phyloP scores from a whole-genome alignment of 2,113 vertebrate genomes.

The Hyaena hyaena region DNA sequence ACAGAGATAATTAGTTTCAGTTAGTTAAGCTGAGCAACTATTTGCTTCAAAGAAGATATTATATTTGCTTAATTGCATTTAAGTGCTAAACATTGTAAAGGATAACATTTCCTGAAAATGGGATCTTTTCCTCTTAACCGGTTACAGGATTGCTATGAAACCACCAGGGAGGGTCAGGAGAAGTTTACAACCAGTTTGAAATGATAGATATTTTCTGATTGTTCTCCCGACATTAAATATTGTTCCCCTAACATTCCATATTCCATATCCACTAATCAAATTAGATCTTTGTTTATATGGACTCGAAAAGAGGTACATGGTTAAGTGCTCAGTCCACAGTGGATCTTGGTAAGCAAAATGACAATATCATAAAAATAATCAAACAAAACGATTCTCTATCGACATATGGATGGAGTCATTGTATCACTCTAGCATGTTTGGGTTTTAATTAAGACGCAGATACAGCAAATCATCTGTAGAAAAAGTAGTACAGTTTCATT shows the following conservation, averaged over 20 bases:
- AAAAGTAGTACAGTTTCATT: constrained; percentile 50
- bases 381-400: constrained; percentile 45
- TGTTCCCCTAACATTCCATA: constrained; percentile 44
- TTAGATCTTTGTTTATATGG: constrained; percentile 54
- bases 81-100: constrained; percentile 80
- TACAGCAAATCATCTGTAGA: constrained; percentile 48
- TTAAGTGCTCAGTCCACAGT: not conserved
- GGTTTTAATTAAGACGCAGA: constrained; percentile 66
- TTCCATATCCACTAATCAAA: constrained; percentile 31
- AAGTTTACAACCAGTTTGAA: constrained; percentile 72
- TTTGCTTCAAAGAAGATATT: constrained; percentile 83
- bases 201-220: constrained; percentile 54
- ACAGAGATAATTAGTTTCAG: constrained; percentile 81
- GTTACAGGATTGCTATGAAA: constrained; percentile 40
- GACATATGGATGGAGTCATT: not conserved
- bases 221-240: not conserved
- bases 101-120: constrained; percentile 77
- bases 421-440: not conserved
- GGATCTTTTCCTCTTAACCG: constrained; percentile 31
- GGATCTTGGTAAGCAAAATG: not conserved
- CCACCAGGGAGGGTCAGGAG: constrained; percentile 59
- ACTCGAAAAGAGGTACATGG: constrained; percentile 51
- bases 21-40: constrained; percentile 81
- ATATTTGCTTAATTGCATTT: constrained; percentile 84
- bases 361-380: constrained; percentile 64